Evolutionary conservation across 1,140 invertebrate genomes (phyloP), one percentile per base, ranked within the genome.

Genomic region (Drosophila kikkawai): DNA sequence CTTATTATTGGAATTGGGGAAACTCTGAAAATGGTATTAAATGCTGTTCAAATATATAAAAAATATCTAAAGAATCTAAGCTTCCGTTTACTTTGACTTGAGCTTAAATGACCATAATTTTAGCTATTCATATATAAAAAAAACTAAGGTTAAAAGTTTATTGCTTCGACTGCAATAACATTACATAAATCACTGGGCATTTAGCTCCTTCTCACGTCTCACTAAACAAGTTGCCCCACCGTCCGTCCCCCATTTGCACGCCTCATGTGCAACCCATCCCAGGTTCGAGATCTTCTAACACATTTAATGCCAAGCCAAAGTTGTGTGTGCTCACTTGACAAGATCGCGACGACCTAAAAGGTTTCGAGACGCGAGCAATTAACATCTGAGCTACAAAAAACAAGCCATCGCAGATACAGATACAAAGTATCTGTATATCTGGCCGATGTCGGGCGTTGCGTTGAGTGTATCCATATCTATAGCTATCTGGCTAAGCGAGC

Each of bases 281-380:
- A 29, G 12, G 34, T 17, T 48, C 19, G 34, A 32, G 44, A 66
- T 60, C 68, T 61, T 69, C 78, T 82, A 83, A 73, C 76, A 88
- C 84, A 88, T 86, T 86, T 83, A 77, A 70, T 75, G 76, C 44
- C 75, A 67, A 79, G 63, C 83, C 81, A 67, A 77, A 41, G 47
- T 56, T 77, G 64, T 74, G 67, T 42, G 68, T 42, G 70, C 76
- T 50, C 75, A 68, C 64, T 77, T 77, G 75, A 77, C 41, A 26
- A 69, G 61, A 59, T 80, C 70, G 64, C 75, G 15, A 53, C 60
- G 61, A 76, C 73, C 53, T 76, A 67, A 76, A 76, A 51, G 45
- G 61, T 77, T 77, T 77, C 65, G 64, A 70, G 75, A 51, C 51
- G 75, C 51, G 51, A 45, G 70, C 79, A 90, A 90, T 90, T 90